Base-by-base conservation (phyloP, 2,113 vertebrate species). In the Semnornis frantzii region DNA sequence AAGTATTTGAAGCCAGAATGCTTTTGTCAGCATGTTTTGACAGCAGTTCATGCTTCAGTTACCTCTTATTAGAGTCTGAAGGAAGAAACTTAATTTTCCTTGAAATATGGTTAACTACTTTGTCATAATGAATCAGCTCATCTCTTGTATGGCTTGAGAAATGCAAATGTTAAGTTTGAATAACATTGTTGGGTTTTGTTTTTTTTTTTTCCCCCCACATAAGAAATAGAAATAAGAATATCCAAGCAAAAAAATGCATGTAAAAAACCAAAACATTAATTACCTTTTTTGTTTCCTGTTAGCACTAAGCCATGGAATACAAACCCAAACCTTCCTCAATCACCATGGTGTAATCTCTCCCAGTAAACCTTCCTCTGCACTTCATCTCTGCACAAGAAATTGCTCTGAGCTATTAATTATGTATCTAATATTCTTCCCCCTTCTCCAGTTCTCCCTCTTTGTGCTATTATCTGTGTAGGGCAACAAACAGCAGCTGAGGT, bases 321-420 rank as follows among this genome's bases (percentile, higher is more conserved):
- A 91, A 85, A 59, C 87, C 17, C 33, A 69, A 79, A 65, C 46
- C 37, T 14, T 66, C 52, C 52, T 79, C 11, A 31, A 15, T 94
- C 73, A 78, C 90, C 15, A 6, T 5, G 9, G 31, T 82, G 15
- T 87, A 89, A 89, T 94, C 93, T 88, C 64, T 60, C 48, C 42
- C 44, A 80, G 85, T 92, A 82, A 91, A 72, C 46, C 69, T 90
- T 91, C 74, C 68, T 8, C 23, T 72, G 54, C 72, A 42, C 55
- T 89, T 76, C 80, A 64, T 89, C 55, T 71, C 63, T 57, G 81
- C 88, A 93, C 6, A 94, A 92, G 92, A 74, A 76, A 55, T 50
- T 44, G 72, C 79, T 93, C 91, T 84, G 78, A 59, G 83, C 91
- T 62, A 85, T 77, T 96, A 82, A 87, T 90, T 85, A 54, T 34